These are phyloP conservation scores for Stichopus horrens DNA, from an alignment of 53 echinoderm and acorn worm species.

Conservation along the genomic window DNA sequence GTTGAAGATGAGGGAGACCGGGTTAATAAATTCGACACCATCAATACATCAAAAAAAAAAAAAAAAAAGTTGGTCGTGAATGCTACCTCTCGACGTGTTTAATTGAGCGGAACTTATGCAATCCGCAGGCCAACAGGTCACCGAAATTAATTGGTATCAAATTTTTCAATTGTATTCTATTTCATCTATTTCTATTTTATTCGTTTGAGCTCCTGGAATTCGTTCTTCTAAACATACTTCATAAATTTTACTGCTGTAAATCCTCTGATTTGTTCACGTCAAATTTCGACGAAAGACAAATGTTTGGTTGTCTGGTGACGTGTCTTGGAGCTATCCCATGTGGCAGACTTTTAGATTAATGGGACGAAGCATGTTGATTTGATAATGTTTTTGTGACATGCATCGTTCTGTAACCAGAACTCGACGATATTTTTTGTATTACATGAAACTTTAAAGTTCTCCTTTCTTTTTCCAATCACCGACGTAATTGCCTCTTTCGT, in stretches of 20 bases:
- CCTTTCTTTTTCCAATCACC: background rate
- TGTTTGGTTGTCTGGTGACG: background rate
- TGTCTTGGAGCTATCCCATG: conserved; percentile 4
- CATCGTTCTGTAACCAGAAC: background rate
- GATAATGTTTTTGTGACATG: background rate
- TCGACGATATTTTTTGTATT: background rate
- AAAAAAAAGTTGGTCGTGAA: background rate
- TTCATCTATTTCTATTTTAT: background rate
- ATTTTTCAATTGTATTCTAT: conserved; percentile 12
- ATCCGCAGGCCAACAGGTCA: conserved; percentile 22
- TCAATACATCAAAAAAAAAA: background rate
- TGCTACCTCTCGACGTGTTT: conserved; percentile 33
- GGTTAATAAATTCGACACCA: background rate
- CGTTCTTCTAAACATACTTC: background rate
- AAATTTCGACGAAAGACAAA: conserved; percentile 35
- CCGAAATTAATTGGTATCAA: conserved; percentile 29
- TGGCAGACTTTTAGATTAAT: background rate
- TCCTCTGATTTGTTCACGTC: background rate
- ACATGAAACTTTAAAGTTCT: background rate
- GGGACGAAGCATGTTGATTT: conserved; percentile 16
- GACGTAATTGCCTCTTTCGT: too few species aligned
- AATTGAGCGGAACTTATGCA: conserved; percentile 45
- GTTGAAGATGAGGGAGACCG: conserved; percentile 16
- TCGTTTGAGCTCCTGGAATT: conserved; percentile 19
- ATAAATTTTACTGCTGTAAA: conserved; percentile 25